Evolutionary conservation across 2,888 invertebrate species (phyloP).

Genomic region (Zonitis immaculata): DNA sequence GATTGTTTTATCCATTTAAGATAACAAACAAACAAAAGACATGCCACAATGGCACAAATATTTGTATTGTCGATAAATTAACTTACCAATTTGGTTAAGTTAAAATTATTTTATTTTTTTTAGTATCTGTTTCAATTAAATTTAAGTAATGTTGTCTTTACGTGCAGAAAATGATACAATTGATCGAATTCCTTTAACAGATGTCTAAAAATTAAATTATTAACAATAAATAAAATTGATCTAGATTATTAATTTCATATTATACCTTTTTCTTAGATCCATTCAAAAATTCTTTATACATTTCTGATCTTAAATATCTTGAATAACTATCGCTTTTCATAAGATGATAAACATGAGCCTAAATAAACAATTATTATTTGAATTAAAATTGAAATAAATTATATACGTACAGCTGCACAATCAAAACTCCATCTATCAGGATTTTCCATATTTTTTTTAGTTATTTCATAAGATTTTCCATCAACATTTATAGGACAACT

Average conservation of each 20-base stretch:
- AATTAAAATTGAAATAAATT: neutral
- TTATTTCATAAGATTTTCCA: constrained; percentile 81
- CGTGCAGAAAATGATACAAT: constrained; percentile 76
- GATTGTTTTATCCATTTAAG: constrained; percentile 7
- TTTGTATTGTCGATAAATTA: constrained; percentile 40
- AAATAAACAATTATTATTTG: constrained; percentile 35
- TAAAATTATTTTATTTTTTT: constrained; percentile 27
- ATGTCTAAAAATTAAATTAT: constrained; percentile 60
- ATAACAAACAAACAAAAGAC: constrained; percentile 15
- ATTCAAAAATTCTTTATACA: constrained; percentile 96
- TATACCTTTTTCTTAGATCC: constrained; percentile 94
- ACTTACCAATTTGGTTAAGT: constrained; percentile 32
- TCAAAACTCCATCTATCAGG: constrained; percentile 95
- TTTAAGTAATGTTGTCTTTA: constrained; percentile 57
- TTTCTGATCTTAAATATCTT: constrained; percentile 93
- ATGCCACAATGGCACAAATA: constrained; percentile 17
- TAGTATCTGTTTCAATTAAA: constrained; percentile 12
- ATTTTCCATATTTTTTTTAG: constrained; percentile 72
- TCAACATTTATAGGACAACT: constrained; percentile 97
- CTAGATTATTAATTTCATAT: constrained; percentile 13
- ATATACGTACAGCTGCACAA: constrained; percentile 81
- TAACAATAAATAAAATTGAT: neutral
- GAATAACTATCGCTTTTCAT: constrained; percentile 99
- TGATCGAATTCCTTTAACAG: constrained; percentile 79
- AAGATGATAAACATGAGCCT: constrained; percentile 97